phyloP scores from a whole-genome alignment of 2,888 invertebrate genomes.

The Drosophila formosana region DNA sequence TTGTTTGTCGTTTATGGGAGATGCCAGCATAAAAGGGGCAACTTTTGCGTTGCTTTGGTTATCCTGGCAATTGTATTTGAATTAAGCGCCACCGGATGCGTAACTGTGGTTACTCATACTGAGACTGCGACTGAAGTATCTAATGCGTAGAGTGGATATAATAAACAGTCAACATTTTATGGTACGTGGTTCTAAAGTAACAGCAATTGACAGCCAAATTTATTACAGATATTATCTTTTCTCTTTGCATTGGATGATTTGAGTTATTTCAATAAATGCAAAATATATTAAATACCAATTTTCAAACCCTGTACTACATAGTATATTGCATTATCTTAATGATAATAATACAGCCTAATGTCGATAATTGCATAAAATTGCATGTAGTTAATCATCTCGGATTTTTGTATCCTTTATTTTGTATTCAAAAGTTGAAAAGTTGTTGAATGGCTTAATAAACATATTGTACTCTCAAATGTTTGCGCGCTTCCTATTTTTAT shows the following conservation, averaged over 20 bases:
- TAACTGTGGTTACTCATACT: conserved; percentile 35
- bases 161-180: conserved; percentile 7
- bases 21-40: conserved; percentile 14
- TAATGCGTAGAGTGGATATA: conserved; percentile 14
- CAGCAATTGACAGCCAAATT: background rate
- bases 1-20: conserved; percentile 28
- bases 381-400: no score
- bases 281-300: no score
- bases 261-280: background rate
- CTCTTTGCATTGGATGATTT: background rate
- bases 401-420: no score
- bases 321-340: no score
- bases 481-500: no score
- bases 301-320: no score
- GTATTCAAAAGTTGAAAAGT: no score
- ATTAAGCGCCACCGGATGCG: conserved; percentile 40
- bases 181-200: background rate
- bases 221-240: background rate
- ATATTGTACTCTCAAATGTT: no score
- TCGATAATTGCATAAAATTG: no score
- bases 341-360: no score
- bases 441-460: no score
- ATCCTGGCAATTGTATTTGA: conserved; percentile 45
- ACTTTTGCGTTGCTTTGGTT: conserved; percentile 40
- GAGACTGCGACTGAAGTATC: background rate